These are phyloP conservation scores for Agrotis exclamationis DNA, from an alignment of 2,888 invertebrate species.

Conservation along the genomic window DNA sequence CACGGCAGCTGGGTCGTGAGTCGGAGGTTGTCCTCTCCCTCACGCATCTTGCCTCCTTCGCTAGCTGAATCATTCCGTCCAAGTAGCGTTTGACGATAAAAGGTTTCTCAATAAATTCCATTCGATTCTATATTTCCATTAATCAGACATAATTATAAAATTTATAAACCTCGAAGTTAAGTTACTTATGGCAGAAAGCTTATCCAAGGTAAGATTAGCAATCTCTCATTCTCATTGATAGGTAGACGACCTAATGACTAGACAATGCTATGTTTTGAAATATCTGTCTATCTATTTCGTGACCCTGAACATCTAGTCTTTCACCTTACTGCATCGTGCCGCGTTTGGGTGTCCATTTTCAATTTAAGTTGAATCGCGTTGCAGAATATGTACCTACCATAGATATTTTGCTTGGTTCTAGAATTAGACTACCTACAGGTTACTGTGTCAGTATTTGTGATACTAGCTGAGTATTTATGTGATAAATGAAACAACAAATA, in stretches of 20 bases:
- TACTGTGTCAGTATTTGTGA: neutral
- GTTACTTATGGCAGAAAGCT: neutral
- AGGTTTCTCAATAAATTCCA: no score
- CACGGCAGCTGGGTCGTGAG: no score
- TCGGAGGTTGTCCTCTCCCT: no score
- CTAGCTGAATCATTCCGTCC: no score
- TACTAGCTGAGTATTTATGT: no score
- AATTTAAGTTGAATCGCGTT: slow-evolving; percentile 12
- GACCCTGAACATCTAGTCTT: slow-evolving; percentile 22
- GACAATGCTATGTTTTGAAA: neutral
- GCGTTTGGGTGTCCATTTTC: slow-evolving; percentile 12
- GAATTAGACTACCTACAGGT: neutral
- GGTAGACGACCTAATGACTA: neutral
- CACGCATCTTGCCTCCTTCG: no score
- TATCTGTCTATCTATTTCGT: neutral
- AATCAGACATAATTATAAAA: no score
- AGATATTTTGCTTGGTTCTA: slow-evolving; percentile 26
- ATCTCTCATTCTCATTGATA: neutral
- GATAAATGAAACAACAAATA: no score
- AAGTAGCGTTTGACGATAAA: no score
- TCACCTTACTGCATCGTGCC: slow-evolving; percentile 5
- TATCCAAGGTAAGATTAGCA: neutral
- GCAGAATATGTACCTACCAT: no score
- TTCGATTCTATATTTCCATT: no score
- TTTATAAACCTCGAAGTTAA: no score